These are phyloP conservation scores for Geodia barretti DNA, from an alignment of 37 sponge, comb jelly and placozoan genomes.

Conservation along the genomic window DNA sequence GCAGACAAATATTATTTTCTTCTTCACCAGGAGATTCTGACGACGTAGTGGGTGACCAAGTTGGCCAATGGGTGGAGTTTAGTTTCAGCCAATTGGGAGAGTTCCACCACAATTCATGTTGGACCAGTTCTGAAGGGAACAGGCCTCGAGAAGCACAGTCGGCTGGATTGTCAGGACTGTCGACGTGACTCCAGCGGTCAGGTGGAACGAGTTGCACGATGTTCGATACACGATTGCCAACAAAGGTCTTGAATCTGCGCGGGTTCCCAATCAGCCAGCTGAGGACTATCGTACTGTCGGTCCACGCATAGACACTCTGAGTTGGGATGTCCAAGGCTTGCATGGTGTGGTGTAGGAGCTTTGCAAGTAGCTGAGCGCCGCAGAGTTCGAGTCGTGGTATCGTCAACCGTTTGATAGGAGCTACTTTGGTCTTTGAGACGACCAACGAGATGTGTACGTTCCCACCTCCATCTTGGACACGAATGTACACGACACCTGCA, in stretches of 20 bases:
- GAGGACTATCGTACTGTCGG: conserved; percentile 28
- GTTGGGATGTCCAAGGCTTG: neutral
- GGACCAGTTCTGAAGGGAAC: conserved; percentile 8
- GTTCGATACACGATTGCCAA: conserved; percentile 22
- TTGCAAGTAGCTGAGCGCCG: conserved; percentile 12
- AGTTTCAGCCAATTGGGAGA: neutral
- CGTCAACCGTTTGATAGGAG: conserved; percentile 31
- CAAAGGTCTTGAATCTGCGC: conserved; percentile 28
- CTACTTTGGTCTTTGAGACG: conserved; percentile 18
- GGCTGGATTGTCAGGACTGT: conserved; percentile 37
- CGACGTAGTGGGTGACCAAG: too few relatives aligned
- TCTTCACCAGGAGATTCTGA: too few relatives aligned
- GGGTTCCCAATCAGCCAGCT: conserved; percentile 29
- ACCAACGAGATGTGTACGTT: neutral
- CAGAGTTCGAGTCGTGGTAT: conserved; percentile 31
- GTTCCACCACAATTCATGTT: conserved; percentile 17
- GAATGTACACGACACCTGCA: conserved; percentile 25
- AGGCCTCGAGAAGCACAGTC: conserved; percentile 18
- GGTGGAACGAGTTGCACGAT: conserved; percentile 21
- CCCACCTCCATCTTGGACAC: neutral
- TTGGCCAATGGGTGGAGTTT: neutral
- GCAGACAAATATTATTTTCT: neutral
- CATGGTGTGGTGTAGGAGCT: neutral
- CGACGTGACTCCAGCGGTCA: conserved; percentile 16
- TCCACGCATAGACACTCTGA: neutral